A percentile compares a stretch with the other conserved stretches of the same genome.
phyloP scores from a whole-genome alignment of 2,797 vertebrate genomes.

The Onychomys torridus region DNA sequence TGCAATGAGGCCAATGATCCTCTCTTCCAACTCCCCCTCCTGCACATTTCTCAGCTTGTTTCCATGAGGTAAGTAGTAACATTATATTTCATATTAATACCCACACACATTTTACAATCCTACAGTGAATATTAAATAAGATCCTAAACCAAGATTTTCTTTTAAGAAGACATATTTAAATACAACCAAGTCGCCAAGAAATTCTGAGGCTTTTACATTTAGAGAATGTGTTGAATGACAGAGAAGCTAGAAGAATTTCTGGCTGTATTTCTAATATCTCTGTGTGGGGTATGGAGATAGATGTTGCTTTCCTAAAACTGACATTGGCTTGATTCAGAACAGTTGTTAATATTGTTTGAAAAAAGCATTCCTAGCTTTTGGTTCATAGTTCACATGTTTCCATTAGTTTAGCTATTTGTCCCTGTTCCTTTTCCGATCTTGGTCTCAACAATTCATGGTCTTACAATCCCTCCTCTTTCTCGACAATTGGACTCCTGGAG shows the following conservation, averaged over 20 bases:
- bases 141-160: slow-evolving; percentile 32
- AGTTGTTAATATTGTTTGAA: neutral
- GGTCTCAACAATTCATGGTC: no score
- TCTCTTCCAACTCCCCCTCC: neutral
- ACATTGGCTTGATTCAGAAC: slow-evolving; percentile 1
- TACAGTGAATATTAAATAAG: neutral
- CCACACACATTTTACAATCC: slow-evolving; percentile 23
- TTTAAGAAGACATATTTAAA: slow-evolving; percentile 51
- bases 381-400: no score
- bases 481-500: no score
- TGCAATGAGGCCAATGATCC: slow-evolving; percentile 28
- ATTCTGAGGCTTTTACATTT: slow-evolving; percentile 39
- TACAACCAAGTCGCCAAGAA: slow-evolving; percentile 32
- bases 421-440: no score
- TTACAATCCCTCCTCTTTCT: no score
- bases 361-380: neutral
- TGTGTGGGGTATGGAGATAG: neutral
- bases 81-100: slow-evolving; percentile 52
- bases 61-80: neutral
- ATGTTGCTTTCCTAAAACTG: neutral
- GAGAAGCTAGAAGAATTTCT: slow-evolving; percentile 26
- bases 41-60: neutral
- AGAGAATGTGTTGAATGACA: slow-evolving; percentile 18
- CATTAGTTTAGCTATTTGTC: no score
- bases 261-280: slow-evolving; percentile 48